Conservation (phyloP, 2,113 vertebrate species). For the Nyctibius bracteatus region DNA sequence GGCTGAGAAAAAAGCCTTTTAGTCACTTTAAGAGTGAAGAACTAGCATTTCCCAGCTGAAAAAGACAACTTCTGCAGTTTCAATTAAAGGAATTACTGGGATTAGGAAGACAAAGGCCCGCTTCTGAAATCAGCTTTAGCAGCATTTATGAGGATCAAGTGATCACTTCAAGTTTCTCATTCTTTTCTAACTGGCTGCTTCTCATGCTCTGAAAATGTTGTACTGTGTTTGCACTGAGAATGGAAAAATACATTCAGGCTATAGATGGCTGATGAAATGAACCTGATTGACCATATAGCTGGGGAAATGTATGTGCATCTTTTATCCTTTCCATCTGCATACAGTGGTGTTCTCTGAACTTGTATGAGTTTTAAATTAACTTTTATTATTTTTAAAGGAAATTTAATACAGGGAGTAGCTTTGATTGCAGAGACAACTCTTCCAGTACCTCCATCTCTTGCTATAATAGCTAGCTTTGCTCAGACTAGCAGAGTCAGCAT, state of each 20-base stretch:
- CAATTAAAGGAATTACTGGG: conserved; percentile 60
- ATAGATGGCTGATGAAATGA: background rate
- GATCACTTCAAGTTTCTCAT: conserved; percentile 26
- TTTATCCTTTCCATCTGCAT: conserved; percentile 4
- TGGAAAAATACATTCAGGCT: background rate
- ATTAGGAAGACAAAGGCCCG: conserved; percentile 55
- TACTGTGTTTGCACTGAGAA: background rate
- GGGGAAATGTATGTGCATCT: background rate
- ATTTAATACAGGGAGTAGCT: background rate
- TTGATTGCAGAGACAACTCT: background rate
- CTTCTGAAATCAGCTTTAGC: conserved; percentile 47
- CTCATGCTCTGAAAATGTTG: background rate
- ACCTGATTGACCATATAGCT: background rate
- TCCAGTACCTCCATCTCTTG: background rate
- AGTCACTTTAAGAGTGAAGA: background rate
- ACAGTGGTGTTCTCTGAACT: background rate
- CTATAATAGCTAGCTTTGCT: background rate
- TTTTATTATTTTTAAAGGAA: background rate
- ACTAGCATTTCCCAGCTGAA: background rate
- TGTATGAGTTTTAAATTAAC: background rate
- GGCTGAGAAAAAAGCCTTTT: background rate
- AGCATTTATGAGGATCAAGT: conserved; percentile 32
- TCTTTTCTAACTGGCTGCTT: conserved; percentile 29
- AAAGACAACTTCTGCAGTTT: conserved; percentile 29
- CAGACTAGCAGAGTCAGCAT: background rate